phyloP scores from a whole-genome alignment of 2,888 invertebrate species.

The Ichneumoninae sp. region DNA sequence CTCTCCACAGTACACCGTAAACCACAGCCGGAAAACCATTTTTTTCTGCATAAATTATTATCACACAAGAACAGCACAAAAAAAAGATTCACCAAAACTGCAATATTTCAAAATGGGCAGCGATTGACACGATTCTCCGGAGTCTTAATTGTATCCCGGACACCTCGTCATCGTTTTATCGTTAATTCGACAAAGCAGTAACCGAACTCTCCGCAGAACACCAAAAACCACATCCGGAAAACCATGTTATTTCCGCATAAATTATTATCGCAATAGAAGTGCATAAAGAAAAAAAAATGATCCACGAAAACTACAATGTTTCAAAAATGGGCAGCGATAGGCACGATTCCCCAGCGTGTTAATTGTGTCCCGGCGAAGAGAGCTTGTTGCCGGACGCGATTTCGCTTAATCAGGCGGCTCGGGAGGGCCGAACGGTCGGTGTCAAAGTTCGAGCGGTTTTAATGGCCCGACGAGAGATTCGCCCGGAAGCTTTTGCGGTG shows the following conservation, averaged over 20 bases:
- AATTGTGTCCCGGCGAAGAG: background rate
- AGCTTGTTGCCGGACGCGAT: background rate
- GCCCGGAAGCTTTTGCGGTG: conserved; percentile 35
- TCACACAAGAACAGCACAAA: background rate
- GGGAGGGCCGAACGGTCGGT: conserved; percentile 17
- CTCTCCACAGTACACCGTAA: background rate
- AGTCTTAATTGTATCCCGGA: conserved; percentile 1
- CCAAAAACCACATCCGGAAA: background rate
- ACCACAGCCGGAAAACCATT: background rate
- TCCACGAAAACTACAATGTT: background rate
- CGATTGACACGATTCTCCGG: too few species aligned
- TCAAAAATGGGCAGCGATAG: too few species aligned
- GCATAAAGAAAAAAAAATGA: background rate
- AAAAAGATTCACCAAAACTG: background rate
- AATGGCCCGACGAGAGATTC: conserved; percentile 36
- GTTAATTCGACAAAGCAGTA: background rate
- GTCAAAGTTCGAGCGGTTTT: conserved; percentile 50
- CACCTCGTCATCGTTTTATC: background rate
- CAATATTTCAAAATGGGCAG: background rate
- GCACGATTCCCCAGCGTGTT: background rate
- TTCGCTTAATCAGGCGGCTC: background rate
- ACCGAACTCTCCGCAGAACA: background rate
- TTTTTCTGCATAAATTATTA: background rate
- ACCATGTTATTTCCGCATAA: background rate
- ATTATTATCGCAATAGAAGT: background rate